Percentiles rank a stretch among this genome's conserved stretches.
These are phyloP conservation scores for Synanthedon tipuliformis DNA, from an alignment of 2,888 invertebrate species.

Conservation along the genomic window DNA sequence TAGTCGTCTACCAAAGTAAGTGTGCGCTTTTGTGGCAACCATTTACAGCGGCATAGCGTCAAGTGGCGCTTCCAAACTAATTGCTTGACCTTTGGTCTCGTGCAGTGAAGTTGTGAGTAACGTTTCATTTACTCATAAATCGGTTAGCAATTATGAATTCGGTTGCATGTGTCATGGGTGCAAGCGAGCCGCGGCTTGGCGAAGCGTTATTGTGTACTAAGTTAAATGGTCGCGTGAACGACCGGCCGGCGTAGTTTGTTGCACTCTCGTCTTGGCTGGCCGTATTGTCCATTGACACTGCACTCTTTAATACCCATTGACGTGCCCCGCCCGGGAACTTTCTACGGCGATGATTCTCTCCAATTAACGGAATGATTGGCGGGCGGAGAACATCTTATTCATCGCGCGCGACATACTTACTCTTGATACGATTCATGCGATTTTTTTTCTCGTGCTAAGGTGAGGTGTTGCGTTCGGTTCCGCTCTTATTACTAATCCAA, in stretches of 20 bases:
- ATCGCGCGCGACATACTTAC: slow-evolving; percentile 59
- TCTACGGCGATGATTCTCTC: slow-evolving; percentile 66
- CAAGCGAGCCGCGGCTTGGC: slow-evolving; percentile 27
- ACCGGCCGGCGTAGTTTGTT: slow-evolving; percentile 46
- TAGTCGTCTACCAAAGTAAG: no score
- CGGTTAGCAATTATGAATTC: not conserved
- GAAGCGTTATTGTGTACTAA: slow-evolving; percentile 26
- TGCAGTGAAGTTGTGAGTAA: not conserved
- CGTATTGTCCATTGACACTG: slow-evolving; percentile 55
- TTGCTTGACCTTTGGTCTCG: not conserved
- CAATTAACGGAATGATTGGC: slow-evolving; percentile 68
- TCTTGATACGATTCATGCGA: slow-evolving; percentile 39
- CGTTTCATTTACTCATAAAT: not conserved
- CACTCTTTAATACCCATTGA: slow-evolving; percentile 15
- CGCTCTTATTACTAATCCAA: slow-evolving; percentile 10
- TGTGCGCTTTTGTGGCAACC: not conserved
- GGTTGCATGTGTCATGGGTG: not conserved
- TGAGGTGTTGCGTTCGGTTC: slow-evolving; percentile 10
- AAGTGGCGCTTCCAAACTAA: not conserved
- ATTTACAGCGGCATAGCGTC: not conserved
- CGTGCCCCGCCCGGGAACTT: slow-evolving; percentile 30
- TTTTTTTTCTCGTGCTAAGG: slow-evolving; percentile 9
- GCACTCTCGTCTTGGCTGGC: slow-evolving; percentile 40
- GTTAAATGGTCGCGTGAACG: slow-evolving; percentile 39
- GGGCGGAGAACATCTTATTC: slow-evolving; percentile 41